Evolutionary conservation across 2,888 invertebrate genomes (phyloP).

Genomic region (Hyles lineata): DNA sequence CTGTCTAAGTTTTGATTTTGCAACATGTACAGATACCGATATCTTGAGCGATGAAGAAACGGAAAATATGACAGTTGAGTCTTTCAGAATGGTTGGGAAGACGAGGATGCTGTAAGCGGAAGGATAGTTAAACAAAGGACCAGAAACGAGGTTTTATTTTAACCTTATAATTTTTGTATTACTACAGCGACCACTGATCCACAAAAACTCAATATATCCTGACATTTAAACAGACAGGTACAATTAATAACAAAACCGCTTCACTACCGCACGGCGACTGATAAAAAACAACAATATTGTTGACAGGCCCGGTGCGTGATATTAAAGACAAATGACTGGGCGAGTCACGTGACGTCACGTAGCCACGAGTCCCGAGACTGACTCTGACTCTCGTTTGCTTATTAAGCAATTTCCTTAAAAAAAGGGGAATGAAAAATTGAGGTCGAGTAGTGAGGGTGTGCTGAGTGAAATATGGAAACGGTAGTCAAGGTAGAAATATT

Average conservation of each 20-base stretch:
- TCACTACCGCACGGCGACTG: background rate
- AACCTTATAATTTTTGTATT: background rate
- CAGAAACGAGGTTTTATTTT: background rate
- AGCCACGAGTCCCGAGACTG: background rate
- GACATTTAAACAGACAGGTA: background rate
- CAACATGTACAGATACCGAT: no score
- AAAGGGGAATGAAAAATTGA: conserved; percentile 18
- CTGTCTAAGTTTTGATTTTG: no score
- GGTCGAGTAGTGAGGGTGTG: conserved; percentile 11
- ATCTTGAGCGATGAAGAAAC: no score
- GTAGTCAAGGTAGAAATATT: background rate
- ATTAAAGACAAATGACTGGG: conserved; percentile 3
- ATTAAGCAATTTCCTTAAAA: conserved; percentile 29
- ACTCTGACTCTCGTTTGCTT: conserved; percentile 1
- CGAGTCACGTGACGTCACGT: background rate
- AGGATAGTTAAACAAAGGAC: no score
- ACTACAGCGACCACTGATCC: background rate
- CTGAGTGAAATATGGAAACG: conserved; percentile 20
- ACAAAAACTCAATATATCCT: background rate
- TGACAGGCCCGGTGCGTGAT: background rate
- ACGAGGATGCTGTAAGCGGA: no score
- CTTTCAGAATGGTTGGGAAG: no score
- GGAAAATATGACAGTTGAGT: no score
- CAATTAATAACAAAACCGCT: background rate
- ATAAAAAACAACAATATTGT: background rate